phyloP scores from a whole-genome alignment of 2,888 invertebrate species.

The Quadroppia sp. region DNA sequence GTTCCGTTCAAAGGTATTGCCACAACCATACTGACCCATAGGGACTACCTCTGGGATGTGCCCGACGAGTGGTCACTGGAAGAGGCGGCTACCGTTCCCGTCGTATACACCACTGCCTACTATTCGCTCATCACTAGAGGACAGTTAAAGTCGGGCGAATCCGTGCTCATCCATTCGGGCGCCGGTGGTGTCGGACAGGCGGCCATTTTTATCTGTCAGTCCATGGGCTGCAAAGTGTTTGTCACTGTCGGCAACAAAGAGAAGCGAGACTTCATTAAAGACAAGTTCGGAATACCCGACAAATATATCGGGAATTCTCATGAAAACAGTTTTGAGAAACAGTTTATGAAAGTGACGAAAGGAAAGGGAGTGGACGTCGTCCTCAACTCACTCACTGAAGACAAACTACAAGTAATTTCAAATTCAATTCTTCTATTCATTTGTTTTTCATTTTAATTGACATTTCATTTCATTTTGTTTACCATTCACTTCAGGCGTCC shows the following conservation, averaged over 20 bases:
- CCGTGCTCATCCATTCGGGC: slow-evolving; percentile 88
- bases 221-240: slow-evolving; percentile 79
- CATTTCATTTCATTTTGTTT: not conserved
- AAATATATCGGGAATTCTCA: slow-evolving; percentile 84
- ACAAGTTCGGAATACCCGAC: slow-evolving; percentile 81
- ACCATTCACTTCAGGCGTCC: slow-evolving; percentile 62
- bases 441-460: slow-evolving; percentile 1
- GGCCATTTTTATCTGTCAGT: slow-evolving; percentile 85
- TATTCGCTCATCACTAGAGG: slow-evolving; percentile 86
- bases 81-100: slow-evolving; percentile 86
- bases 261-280: slow-evolving; percentile 78
- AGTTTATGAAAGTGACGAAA: slow-evolving; percentile 73
- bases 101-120: slow-evolving; percentile 77
- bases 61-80: slow-evolving; percentile 80
- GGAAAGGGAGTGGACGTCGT: slow-evolving; percentile 89
- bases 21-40: slow-evolving; percentile 64
- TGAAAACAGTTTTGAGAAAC: slow-evolving; percentile 82
- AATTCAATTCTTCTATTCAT: not conserved
- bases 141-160: slow-evolving; percentile 66
- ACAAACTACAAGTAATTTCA: slow-evolving; percentile 68
- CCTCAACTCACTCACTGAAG: slow-evolving; percentile 91
- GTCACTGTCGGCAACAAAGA: slow-evolving; percentile 77
- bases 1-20: slow-evolving; percentile 82
- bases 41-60: slow-evolving; percentile 79
- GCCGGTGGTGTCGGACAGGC: slow-evolving; percentile 96